Evolutionary conservation across 2,113 vertebrate genomes (phyloP).

Genomic region (Urocynchramus pylzowi): DNA sequence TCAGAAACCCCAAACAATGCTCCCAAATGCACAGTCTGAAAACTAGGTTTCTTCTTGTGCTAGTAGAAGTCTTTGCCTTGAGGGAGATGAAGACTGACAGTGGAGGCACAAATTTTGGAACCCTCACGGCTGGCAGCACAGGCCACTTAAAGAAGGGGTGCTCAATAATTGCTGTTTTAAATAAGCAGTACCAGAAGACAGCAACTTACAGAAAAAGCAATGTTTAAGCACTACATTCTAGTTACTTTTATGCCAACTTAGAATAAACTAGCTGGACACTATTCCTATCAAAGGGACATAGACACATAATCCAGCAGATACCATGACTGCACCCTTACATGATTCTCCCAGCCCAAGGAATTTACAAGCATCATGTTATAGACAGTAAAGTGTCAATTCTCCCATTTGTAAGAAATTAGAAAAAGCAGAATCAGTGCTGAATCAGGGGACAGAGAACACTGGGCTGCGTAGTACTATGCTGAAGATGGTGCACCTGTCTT

Average conservation of each 20-base stretch:
- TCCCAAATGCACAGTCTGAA: neutral
- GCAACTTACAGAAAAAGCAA: neutral
- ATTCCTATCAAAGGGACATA: neutral
- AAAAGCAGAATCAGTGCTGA: neutral
- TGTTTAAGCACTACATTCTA: fast-evolving
- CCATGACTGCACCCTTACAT: fast-evolving
- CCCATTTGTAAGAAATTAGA: neutral
- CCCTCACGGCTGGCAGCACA: neutral
- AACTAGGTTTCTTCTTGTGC: neutral
- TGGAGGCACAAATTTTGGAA: neutral
- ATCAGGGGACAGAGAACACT: neutral
- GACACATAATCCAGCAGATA: neutral
- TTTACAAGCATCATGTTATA: neutral
- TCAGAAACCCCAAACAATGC: neutral
- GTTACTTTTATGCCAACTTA: neutral
- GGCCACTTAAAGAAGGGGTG: neutral
- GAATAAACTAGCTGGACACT: neutral
- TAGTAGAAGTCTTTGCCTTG: neutral
- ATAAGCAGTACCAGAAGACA: neutral
- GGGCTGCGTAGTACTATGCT: neutral
- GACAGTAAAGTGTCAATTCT: neutral
- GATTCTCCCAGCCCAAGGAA: neutral
- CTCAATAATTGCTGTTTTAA: neutral
- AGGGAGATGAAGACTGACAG: neutral
- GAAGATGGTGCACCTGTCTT: neutral